These are phyloP conservation scores for Pseudococcus jackbeardsleyi DNA, from an alignment of 2,888 invertebrate species.

Conservation along the genomic window DNA sequence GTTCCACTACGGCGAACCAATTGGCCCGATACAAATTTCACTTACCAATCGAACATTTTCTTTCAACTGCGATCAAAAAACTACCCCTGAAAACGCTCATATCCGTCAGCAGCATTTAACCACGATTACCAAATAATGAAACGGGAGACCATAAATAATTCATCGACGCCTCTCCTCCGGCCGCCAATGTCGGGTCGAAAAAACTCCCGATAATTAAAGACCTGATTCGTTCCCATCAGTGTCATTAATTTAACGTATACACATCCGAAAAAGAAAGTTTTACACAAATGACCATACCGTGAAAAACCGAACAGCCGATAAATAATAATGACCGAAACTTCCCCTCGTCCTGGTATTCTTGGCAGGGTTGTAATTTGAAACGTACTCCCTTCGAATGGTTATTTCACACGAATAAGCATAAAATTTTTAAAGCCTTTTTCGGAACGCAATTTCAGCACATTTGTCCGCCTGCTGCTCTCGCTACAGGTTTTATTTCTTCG, in stretches of 20 bases:
- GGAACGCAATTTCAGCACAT: conserved; percentile 34
- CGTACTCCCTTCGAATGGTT: conserved; percentile 25
- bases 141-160: conserved; percentile 49
- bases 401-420: conserved; percentile 55
- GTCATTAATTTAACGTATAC: conserved; percentile 49
- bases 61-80: neutral
- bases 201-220: conserved; percentile 50
- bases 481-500: neutral
- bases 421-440: conserved; percentile 44
- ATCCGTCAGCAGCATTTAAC: conserved; percentile 11
- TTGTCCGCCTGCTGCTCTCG: neutral
- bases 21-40: too few species aligned
- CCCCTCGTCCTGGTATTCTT: neutral
- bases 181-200: too few species aligned
- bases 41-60: neutral
- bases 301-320: conserved; percentile 36
- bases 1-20: too few species aligned
- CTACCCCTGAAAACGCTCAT: neutral
- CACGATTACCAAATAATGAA: conserved; percentile 44
- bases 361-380: conserved; percentile 38
- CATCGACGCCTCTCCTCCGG: neutral
- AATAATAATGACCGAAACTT: conserved; percentile 34
- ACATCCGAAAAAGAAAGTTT: conserved; percentile 16
- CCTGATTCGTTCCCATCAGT: conserved; percentile 55
- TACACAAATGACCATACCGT: conserved; percentile 27